Evolutionary conservation across 2,888 invertebrate species (phyloP).

Genomic region (Phymatocera aterrima): DNA sequence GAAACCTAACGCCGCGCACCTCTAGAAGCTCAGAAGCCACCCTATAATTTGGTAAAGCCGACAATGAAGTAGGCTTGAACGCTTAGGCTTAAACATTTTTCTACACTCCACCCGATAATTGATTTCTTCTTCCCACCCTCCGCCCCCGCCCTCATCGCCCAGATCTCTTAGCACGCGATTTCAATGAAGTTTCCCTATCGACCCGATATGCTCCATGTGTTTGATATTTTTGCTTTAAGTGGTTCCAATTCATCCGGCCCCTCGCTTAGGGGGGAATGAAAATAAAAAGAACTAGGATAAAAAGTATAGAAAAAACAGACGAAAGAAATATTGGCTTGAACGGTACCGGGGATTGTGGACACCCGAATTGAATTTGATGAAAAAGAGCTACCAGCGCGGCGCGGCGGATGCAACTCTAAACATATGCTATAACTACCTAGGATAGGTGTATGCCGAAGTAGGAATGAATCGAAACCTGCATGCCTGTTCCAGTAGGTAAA

Average conservation of each 20-base stretch:
- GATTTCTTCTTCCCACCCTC: slow-evolving; percentile 54
- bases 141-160: no score
- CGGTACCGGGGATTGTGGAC: not conserved
- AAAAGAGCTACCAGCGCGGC: no score
- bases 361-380: slow-evolving; percentile 20
- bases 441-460: no score
- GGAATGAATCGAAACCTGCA: not conserved
- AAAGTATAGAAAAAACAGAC: not conserved
- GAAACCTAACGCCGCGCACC: not conserved
- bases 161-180: slow-evolving; percentile 53
- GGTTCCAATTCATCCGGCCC: slow-evolving; percentile 54
- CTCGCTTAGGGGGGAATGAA: not conserved
- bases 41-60: slow-evolving; percentile 40
- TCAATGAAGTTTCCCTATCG: slow-evolving; percentile 46
- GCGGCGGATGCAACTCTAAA: slow-evolving; percentile 21
- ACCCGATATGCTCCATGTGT: slow-evolving; percentile 44
- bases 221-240: slow-evolving; percentile 45
- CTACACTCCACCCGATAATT: slow-evolving; percentile 53
- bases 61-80: slow-evolving; percentile 43
- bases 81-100: slow-evolving; percentile 43
- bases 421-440: not conserved
- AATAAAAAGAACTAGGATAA: not conserved
- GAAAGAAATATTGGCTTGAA: not conserved
- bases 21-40: slow-evolving; percentile 25
- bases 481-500: not conserved